Evolutionary conservation across 1,140 invertebrate genomes (phyloP), one percentile per base, ranked within the genome.

Genomic region (Camponotus vicinus): DNA sequence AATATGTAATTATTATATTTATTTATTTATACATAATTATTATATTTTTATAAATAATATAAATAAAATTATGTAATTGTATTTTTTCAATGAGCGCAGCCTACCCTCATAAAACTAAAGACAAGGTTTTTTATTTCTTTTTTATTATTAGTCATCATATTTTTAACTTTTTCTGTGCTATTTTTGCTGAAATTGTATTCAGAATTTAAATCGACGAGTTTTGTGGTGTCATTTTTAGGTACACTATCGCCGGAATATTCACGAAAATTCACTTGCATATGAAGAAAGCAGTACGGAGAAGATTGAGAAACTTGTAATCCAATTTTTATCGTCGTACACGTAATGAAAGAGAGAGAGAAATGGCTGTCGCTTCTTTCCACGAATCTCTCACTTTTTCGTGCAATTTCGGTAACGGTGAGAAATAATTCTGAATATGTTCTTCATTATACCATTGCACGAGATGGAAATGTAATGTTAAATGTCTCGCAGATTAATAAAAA

Each of bases 281-380:
- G 80, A 76, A 55, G 67, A 57, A 49, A 71, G 67, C 45, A 57
- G 55, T 34, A 76, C 55, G 11, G n/a, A 86, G 70, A 87, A 87
- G 75, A 85, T 77, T 67, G 83, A 87, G 75, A 64, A 71, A 71
- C 75, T 86, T 85, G 70, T 80, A 83, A 83, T 83, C 67, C 79
- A 75, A 83, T 75, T 83, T 83, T 83, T 83, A 83, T 82, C n/a
- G 61, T 75, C 34, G 42, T 61, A 37, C 32, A 34, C 45, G 69
- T 55, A 73, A 73, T 73, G 70, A 52, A 52, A 52, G 15, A 52
- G 45, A 49, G 45, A 49, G 45, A 15, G 45, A 73, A 83, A 83
- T 13, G 79, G 52, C 21, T 1, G 49, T 42, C 52, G 66, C 40
- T 73, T 83, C 55, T 83, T 83, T 83, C 79, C 63, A 32, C 37